Evolutionary conservation across 2,888 invertebrate genomes (phyloP).

Genomic region (Chironomus tentans): DNA sequence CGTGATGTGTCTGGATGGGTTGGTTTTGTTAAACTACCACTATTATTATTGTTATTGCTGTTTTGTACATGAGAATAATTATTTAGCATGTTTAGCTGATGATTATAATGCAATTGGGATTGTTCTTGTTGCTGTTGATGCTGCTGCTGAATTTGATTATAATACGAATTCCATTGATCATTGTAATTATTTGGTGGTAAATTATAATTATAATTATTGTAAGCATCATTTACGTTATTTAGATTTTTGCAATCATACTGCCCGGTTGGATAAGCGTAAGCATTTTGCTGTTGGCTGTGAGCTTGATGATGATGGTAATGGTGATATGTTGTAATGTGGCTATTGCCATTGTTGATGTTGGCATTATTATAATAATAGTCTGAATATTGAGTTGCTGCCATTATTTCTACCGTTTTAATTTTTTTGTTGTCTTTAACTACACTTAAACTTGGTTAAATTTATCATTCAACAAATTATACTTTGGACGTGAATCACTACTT

Average conservation of each 20-base stretch:
- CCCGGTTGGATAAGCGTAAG: neutral
- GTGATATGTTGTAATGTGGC: neutral
- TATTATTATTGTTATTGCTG: conserved; percentile 8
- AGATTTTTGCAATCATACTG: conserved; percentile 19
- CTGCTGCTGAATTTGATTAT: neutral
- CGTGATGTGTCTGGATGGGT: neutral
- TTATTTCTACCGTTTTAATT: neutral
- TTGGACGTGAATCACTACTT: too few relatives aligned
- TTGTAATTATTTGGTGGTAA: conserved; percentile 18
- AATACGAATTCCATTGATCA: conserved; percentile 17
- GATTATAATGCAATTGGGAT: neutral
- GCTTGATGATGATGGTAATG: neutral
- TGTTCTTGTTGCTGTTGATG: neutral
- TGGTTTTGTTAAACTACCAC: neutral
- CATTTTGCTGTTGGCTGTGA: neutral
- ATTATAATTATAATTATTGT: conserved; percentile 18
- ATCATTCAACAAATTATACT: neutral
- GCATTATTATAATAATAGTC: conserved; percentile 13
- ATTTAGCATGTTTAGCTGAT: conserved; percentile 11
- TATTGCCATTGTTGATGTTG: neutral
- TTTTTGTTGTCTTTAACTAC: neutral
- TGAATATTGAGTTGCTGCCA: conserved; percentile 23
- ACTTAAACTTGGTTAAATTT: neutral
- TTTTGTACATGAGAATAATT: conserved; percentile 8
- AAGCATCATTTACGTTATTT: neutral